These are phyloP conservation scores for Helicoverpa zea DNA, from an alignment of 1,140 invertebrate genomes.

Conservation along the genomic window DNA sequence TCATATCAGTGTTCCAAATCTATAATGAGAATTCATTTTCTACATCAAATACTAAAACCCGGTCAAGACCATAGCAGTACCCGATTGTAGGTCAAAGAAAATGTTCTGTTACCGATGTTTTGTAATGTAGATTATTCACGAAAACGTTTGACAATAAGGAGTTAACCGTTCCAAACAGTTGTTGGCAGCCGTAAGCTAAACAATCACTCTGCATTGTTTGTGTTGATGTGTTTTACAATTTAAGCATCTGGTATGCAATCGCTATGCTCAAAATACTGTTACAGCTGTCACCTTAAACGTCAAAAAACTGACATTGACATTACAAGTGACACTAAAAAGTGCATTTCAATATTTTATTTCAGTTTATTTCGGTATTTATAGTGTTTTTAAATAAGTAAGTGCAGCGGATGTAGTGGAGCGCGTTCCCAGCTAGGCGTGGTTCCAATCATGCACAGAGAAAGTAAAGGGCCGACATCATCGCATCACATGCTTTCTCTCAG, in stretches of 20 bases:
- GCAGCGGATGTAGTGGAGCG: conserved; percentile 43
- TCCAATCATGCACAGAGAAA: conserved; percentile 68
- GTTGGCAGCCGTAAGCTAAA: not conserved
- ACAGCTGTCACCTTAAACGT: not conserved
- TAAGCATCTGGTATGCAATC: not conserved
- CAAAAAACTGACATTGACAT: not conserved
- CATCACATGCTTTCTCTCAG: conserved; percentile 72
- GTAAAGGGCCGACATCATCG: conserved; percentile 69
- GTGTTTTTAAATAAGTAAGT: conserved; percentile 34
- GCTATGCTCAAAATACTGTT: not conserved
- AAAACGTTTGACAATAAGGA: conserved; percentile 20
- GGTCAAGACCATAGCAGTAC: conserved; percentile 23
- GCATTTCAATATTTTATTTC: not conserved
- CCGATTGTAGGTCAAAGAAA: conserved; percentile 37
- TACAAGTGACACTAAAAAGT: not conserved
- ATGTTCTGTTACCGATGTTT: conserved; percentile 40
- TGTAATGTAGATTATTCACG: conserved; percentile 42
- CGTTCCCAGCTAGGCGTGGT: conserved; percentile 54
- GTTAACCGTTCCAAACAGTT: conserved; percentile 11
- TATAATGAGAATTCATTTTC: conserved; percentile 33
- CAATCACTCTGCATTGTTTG: conserved; percentile 5
- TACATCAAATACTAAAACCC: conserved; percentile 32
- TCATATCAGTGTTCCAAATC: conserved; percentile 23
- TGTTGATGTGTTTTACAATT: not conserved
- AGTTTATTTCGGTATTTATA: not conserved